Evolutionary conservation across 2,113 vertebrate genomes (phyloP).

Genomic region (Xiphias gladius): DNA sequence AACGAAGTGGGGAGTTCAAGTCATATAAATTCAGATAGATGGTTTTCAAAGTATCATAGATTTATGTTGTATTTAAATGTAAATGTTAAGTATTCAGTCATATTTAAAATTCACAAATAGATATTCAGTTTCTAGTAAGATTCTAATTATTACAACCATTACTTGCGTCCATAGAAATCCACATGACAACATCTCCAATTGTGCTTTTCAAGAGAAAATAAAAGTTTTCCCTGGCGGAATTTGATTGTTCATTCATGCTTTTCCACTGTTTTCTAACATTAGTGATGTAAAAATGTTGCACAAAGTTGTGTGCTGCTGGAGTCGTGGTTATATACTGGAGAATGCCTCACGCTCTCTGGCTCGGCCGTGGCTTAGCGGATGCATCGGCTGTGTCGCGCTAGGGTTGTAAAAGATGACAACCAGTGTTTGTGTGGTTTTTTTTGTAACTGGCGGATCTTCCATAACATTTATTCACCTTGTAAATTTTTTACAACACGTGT

Average conservation of each 20-base stretch:
- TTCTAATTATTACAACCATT: neutral
- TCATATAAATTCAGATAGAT: neutral
- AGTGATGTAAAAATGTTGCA: neutral
- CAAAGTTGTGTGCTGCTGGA: neutral
- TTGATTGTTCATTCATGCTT: neutral
- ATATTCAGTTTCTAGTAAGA: neutral
- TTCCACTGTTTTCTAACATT: neutral
- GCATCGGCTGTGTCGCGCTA: neutral
- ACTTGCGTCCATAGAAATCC: neutral
- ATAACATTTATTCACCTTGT: slow-evolving; percentile 20
- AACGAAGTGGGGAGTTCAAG: neutral
- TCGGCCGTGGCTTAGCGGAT: neutral
- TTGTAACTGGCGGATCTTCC: slow-evolving; percentile 6
- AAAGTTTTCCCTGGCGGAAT: neutral
- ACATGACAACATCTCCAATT: neutral
- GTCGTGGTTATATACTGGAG: neutral
- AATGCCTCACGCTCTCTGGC: neutral
- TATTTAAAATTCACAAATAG: neutral
- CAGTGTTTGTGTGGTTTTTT: slow-evolving; percentile 42
- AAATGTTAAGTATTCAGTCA: neutral
- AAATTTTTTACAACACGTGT: slow-evolving; percentile 15
- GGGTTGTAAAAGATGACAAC: slow-evolving; percentile 30
- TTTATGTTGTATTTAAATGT: neutral
- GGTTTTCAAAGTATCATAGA: too few relatives aligned
- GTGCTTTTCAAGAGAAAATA: neutral